Evolutionary conservation across 2,888 invertebrate species (phyloP), one percentile per base, ranked within the genome.

Genomic region (Cosmorhoe ocellata): DNA sequence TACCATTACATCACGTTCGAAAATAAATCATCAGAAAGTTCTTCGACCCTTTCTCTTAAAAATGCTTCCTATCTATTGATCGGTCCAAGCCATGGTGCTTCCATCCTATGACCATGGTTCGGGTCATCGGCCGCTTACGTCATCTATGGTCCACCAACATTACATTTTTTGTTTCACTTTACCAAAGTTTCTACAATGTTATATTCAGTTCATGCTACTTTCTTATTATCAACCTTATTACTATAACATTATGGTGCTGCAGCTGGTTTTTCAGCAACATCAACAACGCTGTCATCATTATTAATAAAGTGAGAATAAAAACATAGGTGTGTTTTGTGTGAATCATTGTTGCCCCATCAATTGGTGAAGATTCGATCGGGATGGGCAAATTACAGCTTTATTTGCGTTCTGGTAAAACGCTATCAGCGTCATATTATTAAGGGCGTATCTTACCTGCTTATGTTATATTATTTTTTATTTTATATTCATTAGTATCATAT

Each of bases 71-170:
- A 67, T 66, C 43, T 51, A 24, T 24, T 78, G 74, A 71, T 66
- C 66, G 64, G 77, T 80, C 75, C 75, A 63, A 74, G 63, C 66
- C 76, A 78, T 80, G 75, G 71, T 63, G 64, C 65, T 64, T 67
- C 68, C 72, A 76, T 73, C 72, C 71, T 58, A 63, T 69, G 63
- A 64, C 67, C 73, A 75, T 79, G 77, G 74, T 67, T 58, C 41
- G 61, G 82, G 71, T 81, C 81, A 74, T 58, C 63, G 80, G 56
- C 74, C 85, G 64, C 62, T 85, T 79, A 79, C 87, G 84, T 84
- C 84, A 86, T 79, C 80, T 78, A 76, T 72, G 71, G 61, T 68
- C 67, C 72, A 64, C 62, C 67, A 24, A 4, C 24, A 71, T 71
- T 66, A 68, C 64, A 67, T 71, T 76, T 78, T 81, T 80, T 80